Evolutionary conservation across 2,113 vertebrate species (phyloP), one percentile per base, ranked within the genome.

Genomic region (Indri indri): DNA sequence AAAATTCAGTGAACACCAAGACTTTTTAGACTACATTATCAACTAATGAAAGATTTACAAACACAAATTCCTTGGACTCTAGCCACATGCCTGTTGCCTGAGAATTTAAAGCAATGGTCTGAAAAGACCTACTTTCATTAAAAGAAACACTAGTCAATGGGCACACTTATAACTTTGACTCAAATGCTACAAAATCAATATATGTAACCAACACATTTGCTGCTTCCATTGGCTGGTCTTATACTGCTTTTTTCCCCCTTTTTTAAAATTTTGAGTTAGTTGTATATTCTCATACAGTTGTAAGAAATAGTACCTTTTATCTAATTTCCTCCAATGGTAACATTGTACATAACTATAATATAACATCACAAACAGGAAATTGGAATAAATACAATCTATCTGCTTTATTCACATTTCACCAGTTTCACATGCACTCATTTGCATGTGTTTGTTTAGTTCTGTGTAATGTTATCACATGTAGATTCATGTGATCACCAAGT

Each of bases 241-340:
- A 50, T 59, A 22, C 61, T 71, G 90, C 47, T 88, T 30, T 42
- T 63, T 87, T 40, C 79, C 88, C 66, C 32, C 47, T 11, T 81
- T 91, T 95, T 95, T 30, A 2, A 54, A 66, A 42, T 94, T 93
- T 88, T 94, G 30, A 90, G 40, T 47, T 89, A 81, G 45, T 95
- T 85, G 8, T 89, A 96, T 45, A 68, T 91, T 86, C 32, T 93
- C 40, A 79, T 79, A 68, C 8, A 71, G 3, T 96, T 89, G 6
- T 89, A 83, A 95, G 54, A 93, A 92, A 42, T 63, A 57, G 71
- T 93, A 66, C n/a, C 6, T 23, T 68, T 52, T 66, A 83, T 92
- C 63, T 93, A 17, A 88, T 93, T 91, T 92, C 54, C 59, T 5
- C 52, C 52, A 91, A 1, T 70, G 42, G 57, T 94, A 52, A 63